Evolutionary conservation across 2,888 invertebrate species (phyloP).

Genomic region (Mantis religiosa): DNA sequence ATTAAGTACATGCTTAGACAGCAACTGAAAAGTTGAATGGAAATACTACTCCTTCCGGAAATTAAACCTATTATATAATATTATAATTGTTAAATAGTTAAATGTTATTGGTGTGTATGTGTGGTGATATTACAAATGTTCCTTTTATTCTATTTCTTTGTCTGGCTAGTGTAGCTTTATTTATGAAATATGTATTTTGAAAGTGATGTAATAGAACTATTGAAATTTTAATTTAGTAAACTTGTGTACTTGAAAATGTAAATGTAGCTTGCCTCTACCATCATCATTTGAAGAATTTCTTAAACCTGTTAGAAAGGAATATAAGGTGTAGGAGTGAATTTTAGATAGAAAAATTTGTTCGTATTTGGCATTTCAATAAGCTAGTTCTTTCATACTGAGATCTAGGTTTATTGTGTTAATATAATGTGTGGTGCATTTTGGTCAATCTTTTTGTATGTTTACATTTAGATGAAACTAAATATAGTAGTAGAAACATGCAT

Average conservation of each 20-base stretch:
- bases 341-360: neutral
- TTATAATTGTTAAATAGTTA: neutral
- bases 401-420: no score
- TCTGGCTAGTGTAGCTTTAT: no score
- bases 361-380: neutral
- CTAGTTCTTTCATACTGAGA: neutral
- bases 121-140: neutral
- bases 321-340: neutral
- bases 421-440: no score
- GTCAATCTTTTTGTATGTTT: no score
- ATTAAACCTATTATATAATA: neutral
- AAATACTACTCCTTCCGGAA: neutral
- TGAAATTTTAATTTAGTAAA: neutral
- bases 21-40: neutral
- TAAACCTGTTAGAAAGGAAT: neutral
- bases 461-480: no score
- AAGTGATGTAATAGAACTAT: neutral
- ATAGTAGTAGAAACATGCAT: no score
- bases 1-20: neutral
- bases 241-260: neutral
- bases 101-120: neutral
- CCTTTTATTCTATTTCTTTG: no score
- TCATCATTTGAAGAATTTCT: neutral
- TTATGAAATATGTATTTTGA: neutral
- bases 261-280: neutral